A percentile compares a stretch with the other conserved stretches of the same genome.
Evolutionary conservation across 2,113 vertebrate genomes (phyloP).

Genomic region (Prolemur simus): DNA sequence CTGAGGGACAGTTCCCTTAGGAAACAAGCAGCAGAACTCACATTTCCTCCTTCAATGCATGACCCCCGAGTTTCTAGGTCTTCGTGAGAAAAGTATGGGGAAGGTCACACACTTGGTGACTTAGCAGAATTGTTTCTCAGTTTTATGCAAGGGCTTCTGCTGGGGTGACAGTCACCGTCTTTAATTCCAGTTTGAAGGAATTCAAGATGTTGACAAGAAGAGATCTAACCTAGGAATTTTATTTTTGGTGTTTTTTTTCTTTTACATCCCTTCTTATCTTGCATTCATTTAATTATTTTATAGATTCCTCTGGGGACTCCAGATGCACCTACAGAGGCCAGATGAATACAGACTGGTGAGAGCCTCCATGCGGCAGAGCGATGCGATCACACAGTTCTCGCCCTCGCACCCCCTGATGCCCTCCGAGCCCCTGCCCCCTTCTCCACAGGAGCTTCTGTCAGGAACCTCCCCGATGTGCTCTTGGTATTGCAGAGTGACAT

Average conservation of each 20-base stretch:
- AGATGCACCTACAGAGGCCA: not conserved
- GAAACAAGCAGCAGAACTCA: not conserved
- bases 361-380: not conserved
- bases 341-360: not conserved
- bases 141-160: not conserved
- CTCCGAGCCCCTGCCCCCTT: not conserved
- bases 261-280: not conserved
- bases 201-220: not conserved
- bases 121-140: not conserved
- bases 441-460: rapidly evolving
- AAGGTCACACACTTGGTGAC: not conserved
- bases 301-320: not conserved
- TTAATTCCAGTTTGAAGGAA: not conserved
- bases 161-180: not conserved
- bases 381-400: not conserved
- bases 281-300: not conserved
- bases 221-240: not conserved
- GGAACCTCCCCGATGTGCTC: not conserved
- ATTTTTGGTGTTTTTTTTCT: not conserved
- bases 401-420: not conserved
- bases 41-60: not conserved
- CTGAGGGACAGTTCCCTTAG: not conserved
- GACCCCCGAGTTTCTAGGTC: not conserved
- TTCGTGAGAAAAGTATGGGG: not conserved
- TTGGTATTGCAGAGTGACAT: not conserved